Conservation (phyloP, 1,140 invertebrate species). For the Anastrepha obliqua region DNA sequence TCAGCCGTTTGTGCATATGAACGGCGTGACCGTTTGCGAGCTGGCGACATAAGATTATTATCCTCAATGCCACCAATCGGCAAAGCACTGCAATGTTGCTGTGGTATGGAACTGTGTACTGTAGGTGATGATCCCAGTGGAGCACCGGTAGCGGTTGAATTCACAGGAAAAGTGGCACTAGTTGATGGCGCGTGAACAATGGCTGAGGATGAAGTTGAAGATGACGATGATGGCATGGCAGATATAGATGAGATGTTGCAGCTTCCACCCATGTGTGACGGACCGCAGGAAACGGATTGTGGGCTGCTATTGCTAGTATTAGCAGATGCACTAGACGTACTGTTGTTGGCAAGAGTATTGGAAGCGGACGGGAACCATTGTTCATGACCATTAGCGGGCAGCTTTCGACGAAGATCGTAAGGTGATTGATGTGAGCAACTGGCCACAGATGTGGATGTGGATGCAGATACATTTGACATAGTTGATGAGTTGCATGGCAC, state of each 20-base stretch:
- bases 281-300: conserved; percentile 64
- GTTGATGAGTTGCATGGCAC: conserved; percentile 23
- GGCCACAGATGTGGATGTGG: conserved; percentile 72
- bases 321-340: conserved; percentile 45
- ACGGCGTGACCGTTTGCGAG: conserved; percentile 85
- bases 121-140: conserved; percentile 73
- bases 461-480: conserved; percentile 39
- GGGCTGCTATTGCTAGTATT: conserved; percentile 44
- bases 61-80: conserved; percentile 70
- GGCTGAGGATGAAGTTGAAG: conserved; percentile 65
- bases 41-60: conserved; percentile 83
- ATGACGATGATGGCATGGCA: conserved; percentile 64
- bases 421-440: conserved; percentile 85
- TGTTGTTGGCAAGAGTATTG: conserved; percentile 47
- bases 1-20: conserved; percentile 71
- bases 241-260: conserved; percentile 24
- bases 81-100: conserved; percentile 70
- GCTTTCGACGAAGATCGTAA: conserved; percentile 89
- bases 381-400: conserved; percentile 82
- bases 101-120: conserved; percentile 73
- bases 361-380: conserved; percentile 69
- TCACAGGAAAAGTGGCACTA: conserved; percentile 70
- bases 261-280: conserved; percentile 55
- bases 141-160: conserved; percentile 69
- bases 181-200: conserved; percentile 72